Base-by-base conservation (phyloP, 1,140 invertebrate genomes). In the Microplitis mediator region DNA sequence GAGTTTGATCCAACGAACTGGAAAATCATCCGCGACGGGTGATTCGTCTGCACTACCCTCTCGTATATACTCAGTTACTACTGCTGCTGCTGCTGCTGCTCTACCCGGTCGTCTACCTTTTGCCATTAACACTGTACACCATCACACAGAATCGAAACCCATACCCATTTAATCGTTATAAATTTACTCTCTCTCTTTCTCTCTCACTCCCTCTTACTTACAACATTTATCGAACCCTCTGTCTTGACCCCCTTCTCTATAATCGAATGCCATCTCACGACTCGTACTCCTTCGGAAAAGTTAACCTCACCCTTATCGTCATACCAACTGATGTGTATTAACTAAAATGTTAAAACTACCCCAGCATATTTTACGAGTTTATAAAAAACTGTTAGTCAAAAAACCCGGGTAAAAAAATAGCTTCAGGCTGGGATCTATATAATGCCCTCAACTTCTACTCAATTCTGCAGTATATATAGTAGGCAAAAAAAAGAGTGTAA, bases 1-100 rank as follows among this genome's bases (percentile, higher is more conserved):
- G 75, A 71, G 70, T 66, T 71, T 69, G 68, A 74, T 71, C 62
- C 75, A 77, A 71, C 75, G 73, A 75, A 75, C 73, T 74, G 75
- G 75, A 77, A 74, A 74, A 77, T 77, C 75, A 74, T 75, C 64
- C 73, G 58, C 71, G 75, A 77, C 73, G 75, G 75, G 75, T 73
- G 73, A 77, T 77, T 74, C 75, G 73, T 77, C 73, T 75, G 69
- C 64, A 61, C 39, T 61, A 45, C 61, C 60, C 34, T 54, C 45
- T 39, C 50, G 11, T 16, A 23, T 23, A 23, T 23, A 23, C 23
- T 23, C 39, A 36, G 39, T 61, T 75, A 56, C 58, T 62, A 69
- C 69, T 16, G 32, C 71, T 6, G 63, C 51, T 16, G n/a, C 39
- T 31, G 14, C 66, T 13, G 64, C 56, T 23, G 39, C 34, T 35